Evolutionary conservation across 2,797 vertebrate species (phyloP).

Genomic region (Lagocephalus sceleratus): DNA sequence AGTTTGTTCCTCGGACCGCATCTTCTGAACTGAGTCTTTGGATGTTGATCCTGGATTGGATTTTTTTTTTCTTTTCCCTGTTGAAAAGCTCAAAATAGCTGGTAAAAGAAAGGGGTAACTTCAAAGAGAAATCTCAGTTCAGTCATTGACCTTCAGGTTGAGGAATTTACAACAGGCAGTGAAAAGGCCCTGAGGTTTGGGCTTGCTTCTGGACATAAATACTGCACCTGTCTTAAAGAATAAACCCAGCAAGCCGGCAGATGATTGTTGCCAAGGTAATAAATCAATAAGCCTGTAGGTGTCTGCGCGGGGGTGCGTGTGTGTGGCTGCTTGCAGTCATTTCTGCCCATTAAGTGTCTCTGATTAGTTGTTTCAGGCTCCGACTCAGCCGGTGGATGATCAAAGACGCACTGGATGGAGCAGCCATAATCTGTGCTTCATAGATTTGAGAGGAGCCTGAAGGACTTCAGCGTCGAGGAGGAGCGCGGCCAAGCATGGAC

Average conservation of each 20-base stretch:
- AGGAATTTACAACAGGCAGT: background rate
- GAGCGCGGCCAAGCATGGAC: constrained; percentile 9
- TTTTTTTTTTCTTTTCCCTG: too few relatives aligned
- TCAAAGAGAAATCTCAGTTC: too few relatives aligned
- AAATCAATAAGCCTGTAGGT: background rate
- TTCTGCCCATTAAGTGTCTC: constrained; percentile 19
- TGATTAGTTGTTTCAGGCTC: constrained; percentile 37
- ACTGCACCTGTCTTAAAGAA: background rate
- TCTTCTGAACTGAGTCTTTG: too few relatives aligned
- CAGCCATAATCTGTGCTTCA: constrained; percentile 41
- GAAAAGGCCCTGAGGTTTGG: background rate
- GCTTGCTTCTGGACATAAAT: background rate
- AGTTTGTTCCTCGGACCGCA: too few relatives aligned
- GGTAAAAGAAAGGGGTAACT: too few relatives aligned
- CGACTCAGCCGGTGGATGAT: constrained; percentile 42
- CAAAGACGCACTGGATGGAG: constrained; percentile 36
- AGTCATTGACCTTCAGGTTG: background rate
- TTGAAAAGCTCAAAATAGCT: too few relatives aligned
- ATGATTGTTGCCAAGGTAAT: constrained; percentile 1
- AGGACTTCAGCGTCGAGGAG: constrained; percentile 1
- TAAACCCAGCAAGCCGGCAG: background rate
- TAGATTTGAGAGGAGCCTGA: constrained; percentile 20
- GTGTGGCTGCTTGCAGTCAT: constrained; percentile 1
- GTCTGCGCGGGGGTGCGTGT: too few relatives aligned
- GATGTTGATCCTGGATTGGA: too few relatives aligned